A percentile compares a stretch with the other conserved stretches of the same genome.
Evolutionary conservation across 2,888 invertebrate genomes (phyloP).

Genomic region (Orthonychiurus folsomi): DNA sequence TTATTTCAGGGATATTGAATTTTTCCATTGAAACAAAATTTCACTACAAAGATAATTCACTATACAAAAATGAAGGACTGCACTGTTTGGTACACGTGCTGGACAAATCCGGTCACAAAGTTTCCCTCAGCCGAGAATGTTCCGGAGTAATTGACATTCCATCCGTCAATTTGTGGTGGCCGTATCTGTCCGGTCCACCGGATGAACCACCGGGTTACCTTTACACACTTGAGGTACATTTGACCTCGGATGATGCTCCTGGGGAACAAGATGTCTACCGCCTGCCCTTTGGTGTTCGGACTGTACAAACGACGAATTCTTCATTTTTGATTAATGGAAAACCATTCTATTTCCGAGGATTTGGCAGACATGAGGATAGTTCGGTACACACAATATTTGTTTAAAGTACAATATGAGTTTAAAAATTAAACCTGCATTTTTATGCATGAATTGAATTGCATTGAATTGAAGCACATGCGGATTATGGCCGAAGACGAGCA

Average conservation of each 20-base stretch:
- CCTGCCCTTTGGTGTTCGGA: slow-evolving; percentile 27
- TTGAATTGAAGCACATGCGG: too few species aligned
- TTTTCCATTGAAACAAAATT: slow-evolving; percentile 16
- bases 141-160: slow-evolving; percentile 58
- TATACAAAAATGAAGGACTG: slow-evolving; percentile 10
- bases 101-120: slow-evolving; percentile 20
- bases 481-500: too few species aligned
- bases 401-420: not conserved
- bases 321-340: slow-evolving; percentile 26
- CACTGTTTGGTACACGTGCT: slow-evolving; percentile 25
- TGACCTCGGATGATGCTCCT: slow-evolving; percentile 5
- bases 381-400: too few species aligned
- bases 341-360: slow-evolving; percentile 32
- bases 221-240: slow-evolving; percentile 66
- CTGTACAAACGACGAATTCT: slow-evolving; percentile 19
- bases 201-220: slow-evolving; percentile 55
- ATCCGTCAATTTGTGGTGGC: slow-evolving; percentile 82
- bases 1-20: slow-evolving; percentile 22
- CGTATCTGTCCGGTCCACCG: slow-evolving; percentile 43
- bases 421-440: too few species aligned
- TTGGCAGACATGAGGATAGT: slow-evolving; percentile 34
- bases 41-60: slow-evolving; percentile 14
- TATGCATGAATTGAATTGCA: too few species aligned
- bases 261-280: slow-evolving; percentile 25
- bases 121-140: slow-evolving; percentile 18